phyloP scores from a whole-genome alignment of 1,140 invertebrate species.

The Drosophila gunungcola region DNA sequence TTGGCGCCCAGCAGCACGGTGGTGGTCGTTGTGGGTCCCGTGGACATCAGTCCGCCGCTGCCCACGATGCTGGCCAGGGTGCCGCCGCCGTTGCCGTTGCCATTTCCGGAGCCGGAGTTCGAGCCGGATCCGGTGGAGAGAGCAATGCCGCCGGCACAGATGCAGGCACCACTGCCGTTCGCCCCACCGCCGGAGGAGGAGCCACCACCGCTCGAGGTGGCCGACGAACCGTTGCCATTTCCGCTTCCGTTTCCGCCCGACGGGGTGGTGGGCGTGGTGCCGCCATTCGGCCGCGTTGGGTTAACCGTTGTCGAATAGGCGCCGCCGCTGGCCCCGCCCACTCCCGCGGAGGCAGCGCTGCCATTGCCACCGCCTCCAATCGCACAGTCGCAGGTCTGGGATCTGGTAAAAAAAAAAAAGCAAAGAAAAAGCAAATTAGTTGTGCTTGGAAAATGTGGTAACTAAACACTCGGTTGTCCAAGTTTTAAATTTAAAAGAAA shows the following conservation, averaged over 20 bases:
- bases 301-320: conserved; percentile 83
- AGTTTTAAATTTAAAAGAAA: background rate
- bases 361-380: conserved; percentile 85
- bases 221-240: conserved; percentile 43
- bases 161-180: conserved; percentile 39
- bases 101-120: conserved; percentile 22
- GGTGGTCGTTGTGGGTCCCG: conserved; percentile 82
- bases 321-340: conserved; percentile 51
- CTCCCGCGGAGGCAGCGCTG: conserved; percentile 72
- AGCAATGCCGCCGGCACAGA: conserved; percentile 56
- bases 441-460: background rate
- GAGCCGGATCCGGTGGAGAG: conserved; percentile 42
- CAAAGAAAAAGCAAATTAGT: conserved; percentile 31
- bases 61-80: conserved; percentile 74
- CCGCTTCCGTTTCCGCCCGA: conserved; percentile 72
- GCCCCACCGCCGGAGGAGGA: background rate
- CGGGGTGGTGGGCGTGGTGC: conserved; percentile 80
- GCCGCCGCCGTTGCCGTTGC: conserved; percentile 43
- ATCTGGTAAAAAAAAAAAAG: conserved; percentile 37
- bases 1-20: conserved; percentile 78
- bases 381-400: conserved; percentile 85
- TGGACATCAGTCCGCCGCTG: conserved; percentile 80
- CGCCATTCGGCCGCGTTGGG: conserved; percentile 81
- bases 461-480: background rate
- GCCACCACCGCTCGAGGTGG: conserved; percentile 7